A percentile compares a stretch with the other conserved stretches of the same genome.
phyloP scores from a whole-genome alignment of 2,888 invertebrate genomes.

The Tanytarsus gracilentus region DNA sequence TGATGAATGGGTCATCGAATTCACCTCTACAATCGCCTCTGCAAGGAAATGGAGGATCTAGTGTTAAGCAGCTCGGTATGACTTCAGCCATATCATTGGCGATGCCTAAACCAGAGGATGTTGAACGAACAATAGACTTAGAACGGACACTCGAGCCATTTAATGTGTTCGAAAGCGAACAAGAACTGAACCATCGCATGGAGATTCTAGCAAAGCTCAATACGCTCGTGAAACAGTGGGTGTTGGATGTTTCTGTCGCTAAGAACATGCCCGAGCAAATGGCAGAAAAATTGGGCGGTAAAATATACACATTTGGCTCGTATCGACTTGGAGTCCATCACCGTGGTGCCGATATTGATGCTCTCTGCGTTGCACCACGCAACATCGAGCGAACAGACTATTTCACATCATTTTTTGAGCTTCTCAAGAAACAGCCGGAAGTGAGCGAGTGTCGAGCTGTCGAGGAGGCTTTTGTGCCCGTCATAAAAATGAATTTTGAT shows the following conservation, averaged over 20 bases:
- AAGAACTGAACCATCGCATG: slow-evolving; percentile 84
- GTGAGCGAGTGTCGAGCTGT: slow-evolving; percentile 79
- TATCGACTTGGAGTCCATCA: slow-evolving; percentile 93
- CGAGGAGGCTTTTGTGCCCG: slow-evolving; percentile 97
- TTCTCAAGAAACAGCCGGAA: slow-evolving; percentile 78
- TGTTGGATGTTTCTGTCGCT: slow-evolving; percentile 74
- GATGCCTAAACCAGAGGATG: slow-evolving; percentile 63
- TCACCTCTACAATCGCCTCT: neutral
- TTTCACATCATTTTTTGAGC: slow-evolving; percentile 88
- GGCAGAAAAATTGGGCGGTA: slow-evolving; percentile 88
- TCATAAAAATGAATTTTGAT: slow-evolving; percentile 98
- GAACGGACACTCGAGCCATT: slow-evolving; percentile 67
- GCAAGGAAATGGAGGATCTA: neutral
- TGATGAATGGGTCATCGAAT: neutral
- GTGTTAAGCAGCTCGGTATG: slow-evolving; percentile 58
- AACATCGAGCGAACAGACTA: slow-evolving; percentile 92
- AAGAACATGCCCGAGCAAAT: slow-evolving; percentile 88
- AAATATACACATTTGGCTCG: slow-evolving; percentile 99
- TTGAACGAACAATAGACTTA: slow-evolving; percentile 59
- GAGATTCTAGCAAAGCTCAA: slow-evolving; percentile 78
- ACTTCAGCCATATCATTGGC: slow-evolving; percentile 90
- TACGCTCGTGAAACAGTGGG: slow-evolving; percentile 88
- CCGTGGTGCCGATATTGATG: slow-evolving; percentile 98
- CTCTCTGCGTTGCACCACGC: slow-evolving; percentile 92
- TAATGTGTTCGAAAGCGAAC: slow-evolving; percentile 84